A percentile compares a stretch with the other conserved stretches of the same genome.
Conservation (phyloP, 2,888 invertebrate species). For the Anticlea derivata region DNA sequence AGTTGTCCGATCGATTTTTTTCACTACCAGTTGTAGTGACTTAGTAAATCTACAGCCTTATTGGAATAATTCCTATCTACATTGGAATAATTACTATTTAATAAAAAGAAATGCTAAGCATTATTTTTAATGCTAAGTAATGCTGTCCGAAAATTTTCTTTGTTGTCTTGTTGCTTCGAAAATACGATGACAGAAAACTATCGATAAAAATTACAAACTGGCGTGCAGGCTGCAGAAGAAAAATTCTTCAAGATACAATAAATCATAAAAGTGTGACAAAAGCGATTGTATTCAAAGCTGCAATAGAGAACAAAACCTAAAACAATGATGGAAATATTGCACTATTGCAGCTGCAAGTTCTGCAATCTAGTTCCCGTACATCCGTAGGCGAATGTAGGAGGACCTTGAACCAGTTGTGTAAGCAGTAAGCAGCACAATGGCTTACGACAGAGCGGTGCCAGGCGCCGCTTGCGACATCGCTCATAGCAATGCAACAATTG, state of each 20-base stretch:
- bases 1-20: slow-evolving; percentile 67
- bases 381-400: slow-evolving; percentile 75
- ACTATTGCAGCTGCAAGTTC: slow-evolving; percentile 36
- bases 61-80: too few relatives aligned
- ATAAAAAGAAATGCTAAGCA: too few relatives aligned
- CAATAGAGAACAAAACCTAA: slow-evolving; percentile 25
- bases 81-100: too few relatives aligned
- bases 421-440: slow-evolving; percentile 68
- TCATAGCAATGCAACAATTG: slow-evolving; percentile 60
- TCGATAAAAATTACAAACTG: neutral
- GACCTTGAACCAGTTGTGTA: slow-evolving; percentile 83
- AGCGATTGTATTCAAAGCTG: slow-evolving; percentile 22
- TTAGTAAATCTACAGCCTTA: too few relatives aligned
- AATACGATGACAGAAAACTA: too few relatives aligned
- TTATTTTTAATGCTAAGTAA: too few relatives aligned
- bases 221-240: neutral
- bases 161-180: slow-evolving; percentile 5
- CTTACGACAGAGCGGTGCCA: slow-evolving; percentile 76
- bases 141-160: slow-evolving; percentile 8
- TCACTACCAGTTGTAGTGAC: slow-evolving; percentile 41
- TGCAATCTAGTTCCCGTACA: slow-evolving; percentile 71
- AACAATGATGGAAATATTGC: slow-evolving; percentile 33
- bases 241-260: slow-evolving; percentile 6
- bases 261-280: slow-evolving; percentile 23
- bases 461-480: slow-evolving; percentile 71